Evolutionary conservation across 2,888 invertebrate species (phyloP).

Genomic region (Adelognathus sp.): DNA sequence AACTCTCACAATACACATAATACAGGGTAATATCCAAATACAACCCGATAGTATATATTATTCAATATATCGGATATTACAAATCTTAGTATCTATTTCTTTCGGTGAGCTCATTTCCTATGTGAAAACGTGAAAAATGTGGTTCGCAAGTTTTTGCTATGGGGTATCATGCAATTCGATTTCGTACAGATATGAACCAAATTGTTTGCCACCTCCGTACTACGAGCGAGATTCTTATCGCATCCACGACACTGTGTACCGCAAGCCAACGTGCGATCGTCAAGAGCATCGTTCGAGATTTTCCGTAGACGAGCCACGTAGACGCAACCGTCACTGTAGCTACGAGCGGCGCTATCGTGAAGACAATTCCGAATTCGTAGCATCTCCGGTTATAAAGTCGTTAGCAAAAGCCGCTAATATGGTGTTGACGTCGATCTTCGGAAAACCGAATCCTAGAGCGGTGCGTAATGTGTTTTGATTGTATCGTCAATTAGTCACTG

Average conservation of each 20-base stretch:
- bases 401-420: constrained; percentile 58
- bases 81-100: too few species aligned
- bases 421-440: constrained; percentile 57
- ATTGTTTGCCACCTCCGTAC: constrained; percentile 24
- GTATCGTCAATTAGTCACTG: not conserved
- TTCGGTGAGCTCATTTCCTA: not conserved
- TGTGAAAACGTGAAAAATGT: not conserved
- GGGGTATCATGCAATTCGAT: not conserved
- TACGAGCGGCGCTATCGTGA: constrained; percentile 3
- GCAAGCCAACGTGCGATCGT: not conserved
- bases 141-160: not conserved
- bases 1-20: too few species aligned
- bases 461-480: not conserved
- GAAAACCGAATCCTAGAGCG: constrained; percentile 11
- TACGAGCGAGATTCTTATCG: constrained; percentile 24
- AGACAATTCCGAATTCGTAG: constrained; percentile 24
- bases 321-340: constrained; percentile 5
- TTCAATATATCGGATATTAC: too few species aligned
- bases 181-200: constrained; percentile 50
- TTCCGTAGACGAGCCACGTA: not conserved
- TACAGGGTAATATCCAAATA: too few species aligned
- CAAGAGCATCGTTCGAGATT: constrained; percentile 5
- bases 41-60: too few species aligned
- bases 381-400: constrained; percentile 53
- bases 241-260: not conserved